These are phyloP conservation scores for Nipponacmea schrenckii DNA, from an alignment of 2,888 invertebrate species.

Conservation along the genomic window DNA sequence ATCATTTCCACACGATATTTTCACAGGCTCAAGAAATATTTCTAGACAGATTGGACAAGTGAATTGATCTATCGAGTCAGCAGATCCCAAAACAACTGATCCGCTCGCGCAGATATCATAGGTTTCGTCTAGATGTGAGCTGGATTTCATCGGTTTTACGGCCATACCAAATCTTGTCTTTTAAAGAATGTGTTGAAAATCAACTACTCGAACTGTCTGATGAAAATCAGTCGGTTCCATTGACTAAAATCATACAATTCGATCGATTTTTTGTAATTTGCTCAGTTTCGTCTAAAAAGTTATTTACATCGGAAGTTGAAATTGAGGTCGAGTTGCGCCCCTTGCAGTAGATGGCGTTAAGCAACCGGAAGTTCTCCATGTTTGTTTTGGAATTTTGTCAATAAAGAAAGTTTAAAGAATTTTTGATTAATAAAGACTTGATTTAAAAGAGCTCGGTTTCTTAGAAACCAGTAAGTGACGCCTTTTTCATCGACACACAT, in stretches of 20 bases:
- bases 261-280: too few species aligned
- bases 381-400: not conserved
- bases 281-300: not conserved
- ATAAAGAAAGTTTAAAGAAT: not conserved
- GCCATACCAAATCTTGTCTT: too few species aligned
- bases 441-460: too few species aligned
- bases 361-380: not conserved
- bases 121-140: too few species aligned
- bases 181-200: too few species aligned
- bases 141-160: too few species aligned
- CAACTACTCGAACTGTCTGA: too few species aligned
- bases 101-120: not conserved
- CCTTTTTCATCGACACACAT: not conserved
- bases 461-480: too few species aligned
- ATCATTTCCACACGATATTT: slow-evolving; percentile 46
- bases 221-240: too few species aligned
- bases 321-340: not conserved
- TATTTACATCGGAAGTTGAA: slow-evolving; percentile 4
- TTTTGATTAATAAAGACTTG: not conserved
- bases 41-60: slow-evolving; percentile 54
- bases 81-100: not conserved
- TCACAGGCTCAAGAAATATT: slow-evolving; percentile 45
- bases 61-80: slow-evolving; percentile 24
- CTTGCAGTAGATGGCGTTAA: not conserved
- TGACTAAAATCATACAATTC: too few species aligned